Conservation (phyloP, 2,888 invertebrate species). For the Apodemia zela region DNA sequence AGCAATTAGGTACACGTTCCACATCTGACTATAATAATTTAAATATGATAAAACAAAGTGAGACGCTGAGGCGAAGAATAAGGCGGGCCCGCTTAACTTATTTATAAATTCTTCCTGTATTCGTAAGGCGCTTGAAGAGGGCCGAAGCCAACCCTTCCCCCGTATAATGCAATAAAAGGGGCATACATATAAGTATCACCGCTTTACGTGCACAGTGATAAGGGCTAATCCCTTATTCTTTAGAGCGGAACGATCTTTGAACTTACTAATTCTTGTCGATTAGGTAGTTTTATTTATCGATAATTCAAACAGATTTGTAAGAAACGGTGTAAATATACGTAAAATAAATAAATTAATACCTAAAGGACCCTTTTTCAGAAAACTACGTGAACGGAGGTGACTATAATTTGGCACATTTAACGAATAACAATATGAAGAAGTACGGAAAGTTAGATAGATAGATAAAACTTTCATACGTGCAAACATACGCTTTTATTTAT, state of each 20-base stretch:
- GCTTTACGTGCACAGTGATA: slow-evolving; percentile 68
- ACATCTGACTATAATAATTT: slow-evolving; percentile 80
- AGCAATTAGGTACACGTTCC: slow-evolving; percentile 81
- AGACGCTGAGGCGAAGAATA: slow-evolving; percentile 68
- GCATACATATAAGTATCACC: slow-evolving; percentile 77
- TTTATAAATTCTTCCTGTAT: slow-evolving; percentile 74
- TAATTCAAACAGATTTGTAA: not conserved
- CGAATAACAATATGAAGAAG: too few species aligned
- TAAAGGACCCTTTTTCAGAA: too few species aligned
- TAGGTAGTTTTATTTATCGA: slow-evolving; percentile 4
- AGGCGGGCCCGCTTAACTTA: slow-evolving; percentile 73
- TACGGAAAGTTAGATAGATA: too few species aligned
- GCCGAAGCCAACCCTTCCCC: slow-evolving; percentile 64
- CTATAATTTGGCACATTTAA: too few species aligned
- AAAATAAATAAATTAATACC: not conserved
- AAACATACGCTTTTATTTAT: too few species aligned
- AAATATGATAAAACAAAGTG: slow-evolving; percentile 80
- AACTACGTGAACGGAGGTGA: too few species aligned
- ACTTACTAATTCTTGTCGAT: slow-evolving; percentile 32
- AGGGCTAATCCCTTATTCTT: slow-evolving; percentile 69
- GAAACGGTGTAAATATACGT: not conserved
- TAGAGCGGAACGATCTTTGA: slow-evolving; percentile 54
- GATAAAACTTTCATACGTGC: too few species aligned
- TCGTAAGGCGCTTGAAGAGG: slow-evolving; percentile 45
- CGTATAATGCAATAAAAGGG: slow-evolving; percentile 78